Base-by-base conservation (phyloP, 2,888 invertebrate genomes). In the Pecten maximus region DNA sequence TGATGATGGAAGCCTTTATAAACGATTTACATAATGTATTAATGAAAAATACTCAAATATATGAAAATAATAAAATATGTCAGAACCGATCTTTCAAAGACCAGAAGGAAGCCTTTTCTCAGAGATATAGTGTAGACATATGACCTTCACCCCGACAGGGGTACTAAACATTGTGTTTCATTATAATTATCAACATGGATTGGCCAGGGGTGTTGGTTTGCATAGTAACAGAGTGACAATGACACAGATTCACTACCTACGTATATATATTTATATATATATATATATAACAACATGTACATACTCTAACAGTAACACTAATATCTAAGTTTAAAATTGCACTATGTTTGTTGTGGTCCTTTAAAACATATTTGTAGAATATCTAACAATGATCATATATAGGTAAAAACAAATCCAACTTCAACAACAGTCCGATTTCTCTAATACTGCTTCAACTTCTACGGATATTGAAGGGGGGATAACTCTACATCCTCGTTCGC, bases 351-450 rank as follows among this genome's bases (percentile, higher is more conserved):
- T 35, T 74, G 74, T 74, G 74, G 74, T 74, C 74, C 74, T 74
- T 74, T 74, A 74, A 74, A 74, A 60, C 23, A 6, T 28, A 74
- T 74, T 74, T 74, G 74, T 74, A 74, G 74, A 74, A 74, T 74
- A 74, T 74, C 35, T 35, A 74, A 74, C 74, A 74, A 74, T 6
- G 15, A 28, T 28, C 19, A 74, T 15, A 54, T 48, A 48, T 60
- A 2, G n/a, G 23, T 60, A 60, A 60, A 60, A 60, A 48, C 15
- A 48, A 48, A 1, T 48, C 60, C 6, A 60, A 60, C 28, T 74
- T 74, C 8, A 74, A 74, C 28, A 28, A 74, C 8, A 28, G 74
- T 35, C 74, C 28, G 19, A 28, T 74, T 35, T 28, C 44, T 44
- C 28, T 28, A 74, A 74, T 74, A 74, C 74, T 74, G 74, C 74